Conservation (phyloP, 2,797 vertebrate species). For the Aphelocoma californica region DNA sequence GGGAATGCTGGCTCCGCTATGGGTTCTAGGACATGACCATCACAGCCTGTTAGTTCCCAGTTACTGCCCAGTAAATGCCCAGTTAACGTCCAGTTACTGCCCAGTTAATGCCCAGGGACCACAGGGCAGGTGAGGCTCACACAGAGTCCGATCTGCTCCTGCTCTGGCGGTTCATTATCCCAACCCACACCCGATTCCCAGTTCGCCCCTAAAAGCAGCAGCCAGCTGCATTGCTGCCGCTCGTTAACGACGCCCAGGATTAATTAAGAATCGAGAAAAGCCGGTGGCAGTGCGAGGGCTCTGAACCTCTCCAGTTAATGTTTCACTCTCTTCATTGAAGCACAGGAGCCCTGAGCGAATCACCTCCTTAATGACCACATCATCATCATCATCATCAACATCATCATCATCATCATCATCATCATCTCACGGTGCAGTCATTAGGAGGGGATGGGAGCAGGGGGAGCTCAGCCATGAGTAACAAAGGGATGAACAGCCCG, state of each 20-base stretch:
- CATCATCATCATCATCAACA: neutral
- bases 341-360: neutral
- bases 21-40: accelerated
- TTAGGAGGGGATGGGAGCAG: neutral
- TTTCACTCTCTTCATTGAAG: neutral
- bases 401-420: neutral
- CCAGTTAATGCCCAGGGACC: neutral
- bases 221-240: neutral
- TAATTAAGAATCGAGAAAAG: neutral
- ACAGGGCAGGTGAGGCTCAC: neutral
- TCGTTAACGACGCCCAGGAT: neutral
- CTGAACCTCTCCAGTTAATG: neutral
- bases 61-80: neutral
- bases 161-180: neutral
- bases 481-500: neutral
- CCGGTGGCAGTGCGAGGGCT: neutral
- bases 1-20: neutral
- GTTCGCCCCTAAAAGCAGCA: neutral
- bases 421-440: neutral
- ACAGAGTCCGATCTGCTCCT: neutral
- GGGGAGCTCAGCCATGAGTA: neutral
- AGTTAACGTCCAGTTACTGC: accelerated
- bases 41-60: neutral
- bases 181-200: neutral
- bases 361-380: constrained; percentile 7